Percentiles rank a stretch among this genome's conserved stretches.
These are phyloP conservation scores for Rhabdornis inornatus DNA, from an alignment of 2,113 vertebrate species.

Conservation along the genomic window DNA sequence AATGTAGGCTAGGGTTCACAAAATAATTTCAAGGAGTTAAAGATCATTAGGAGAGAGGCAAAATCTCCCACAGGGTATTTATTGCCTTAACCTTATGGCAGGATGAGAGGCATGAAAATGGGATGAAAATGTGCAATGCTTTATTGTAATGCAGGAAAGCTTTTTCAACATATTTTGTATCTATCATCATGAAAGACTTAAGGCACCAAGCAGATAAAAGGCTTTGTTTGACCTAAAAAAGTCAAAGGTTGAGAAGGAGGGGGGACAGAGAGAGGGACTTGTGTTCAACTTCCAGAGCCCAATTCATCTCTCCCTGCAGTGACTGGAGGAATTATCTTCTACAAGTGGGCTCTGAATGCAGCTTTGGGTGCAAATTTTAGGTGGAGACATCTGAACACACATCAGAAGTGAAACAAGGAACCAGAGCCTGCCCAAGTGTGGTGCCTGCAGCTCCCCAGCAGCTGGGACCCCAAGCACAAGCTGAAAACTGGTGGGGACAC, in stretches of 20 bases:
- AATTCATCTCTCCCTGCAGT: background rate
- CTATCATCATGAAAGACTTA: background rate
- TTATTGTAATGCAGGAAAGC: background rate
- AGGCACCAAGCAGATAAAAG: background rate
- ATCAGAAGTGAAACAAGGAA: background rate
- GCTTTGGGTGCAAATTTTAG: background rate
- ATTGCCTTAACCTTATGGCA: background rate
- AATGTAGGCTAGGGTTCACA: background rate
- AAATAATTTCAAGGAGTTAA: background rate
- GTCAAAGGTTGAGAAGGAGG: background rate
- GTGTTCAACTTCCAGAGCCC: background rate
- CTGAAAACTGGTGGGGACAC: background rate
- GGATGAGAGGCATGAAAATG: background rate
- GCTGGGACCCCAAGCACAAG: background rate
- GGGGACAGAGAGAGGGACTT: background rate
- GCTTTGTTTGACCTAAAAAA: background rate
- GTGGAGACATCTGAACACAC: background rate
- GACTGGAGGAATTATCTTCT: background rate
- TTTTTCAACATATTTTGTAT: background rate
- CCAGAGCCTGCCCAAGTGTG: background rate
- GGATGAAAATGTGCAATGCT: background rate
- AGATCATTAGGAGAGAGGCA: background rate
- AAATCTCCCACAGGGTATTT: background rate
- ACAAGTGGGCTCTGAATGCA: background rate
- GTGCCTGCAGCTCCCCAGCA: background rate